phyloP scores from a whole-genome alignment of 2,797 vertebrate species.

The Poecilia wingei region DNA sequence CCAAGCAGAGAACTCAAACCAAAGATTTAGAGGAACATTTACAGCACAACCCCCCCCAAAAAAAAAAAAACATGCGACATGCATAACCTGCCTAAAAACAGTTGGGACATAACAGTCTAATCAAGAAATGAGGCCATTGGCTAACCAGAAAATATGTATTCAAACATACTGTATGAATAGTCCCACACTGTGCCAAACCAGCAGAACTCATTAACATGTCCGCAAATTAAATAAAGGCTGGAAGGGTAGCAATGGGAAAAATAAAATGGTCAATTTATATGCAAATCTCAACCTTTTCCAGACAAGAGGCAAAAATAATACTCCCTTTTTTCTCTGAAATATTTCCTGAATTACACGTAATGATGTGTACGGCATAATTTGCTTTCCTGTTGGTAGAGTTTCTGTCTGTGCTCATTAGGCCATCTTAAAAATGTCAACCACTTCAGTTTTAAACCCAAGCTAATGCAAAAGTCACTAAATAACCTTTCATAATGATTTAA shows the following conservation, averaged over 20 bases:
- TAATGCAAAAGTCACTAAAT: slow-evolving; percentile 47
- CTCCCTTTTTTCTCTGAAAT: slow-evolving; percentile 46
- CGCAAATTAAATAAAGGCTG: slow-evolving; percentile 69
- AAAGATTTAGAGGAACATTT: not conserved
- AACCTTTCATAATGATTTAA: slow-evolving; percentile 54
- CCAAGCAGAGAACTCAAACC: not conserved
- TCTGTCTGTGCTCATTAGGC: slow-evolving; percentile 39
- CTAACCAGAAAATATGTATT: slow-evolving; percentile 47
- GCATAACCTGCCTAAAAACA: slow-evolving; percentile 8
- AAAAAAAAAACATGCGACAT: slow-evolving; percentile 6
- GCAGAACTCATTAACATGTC: slow-evolving; percentile 66
- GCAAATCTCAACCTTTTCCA: slow-evolving; percentile 77
- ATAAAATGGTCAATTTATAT: slow-evolving; percentile 76
- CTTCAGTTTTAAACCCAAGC: slow-evolving; percentile 37
- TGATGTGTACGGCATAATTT: slow-evolving; percentile 54
- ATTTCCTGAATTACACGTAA: slow-evolving; percentile 56
- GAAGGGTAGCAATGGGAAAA: slow-evolving; percentile 49
- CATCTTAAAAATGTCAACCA: slow-evolving; percentile 50
- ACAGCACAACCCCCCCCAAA: not conserved
- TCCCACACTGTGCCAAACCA: slow-evolving; percentile 41
- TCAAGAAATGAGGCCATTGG: slow-evolving; percentile 32
- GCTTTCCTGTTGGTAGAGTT: slow-evolving; percentile 31
- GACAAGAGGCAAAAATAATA: slow-evolving; percentile 63
- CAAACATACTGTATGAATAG: slow-evolving; percentile 40
- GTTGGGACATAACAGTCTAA: slow-evolving; percentile 18